Base-by-base conservation (phyloP, 2,888 invertebrate genomes). In the Diarsia brunnea region DNA sequence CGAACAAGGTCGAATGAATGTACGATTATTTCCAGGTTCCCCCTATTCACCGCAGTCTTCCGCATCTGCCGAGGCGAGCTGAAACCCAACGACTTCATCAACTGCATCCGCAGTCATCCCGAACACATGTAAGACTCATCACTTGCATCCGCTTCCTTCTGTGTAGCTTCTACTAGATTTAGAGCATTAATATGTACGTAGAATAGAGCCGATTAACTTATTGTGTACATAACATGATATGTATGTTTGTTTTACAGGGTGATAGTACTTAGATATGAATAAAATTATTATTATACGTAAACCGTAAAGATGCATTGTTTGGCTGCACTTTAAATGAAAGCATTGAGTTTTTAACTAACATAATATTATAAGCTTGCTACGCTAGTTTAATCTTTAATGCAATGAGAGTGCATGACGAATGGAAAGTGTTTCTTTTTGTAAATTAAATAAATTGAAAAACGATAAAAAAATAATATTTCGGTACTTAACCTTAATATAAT, bases 31-130 rank as follows among this genome's bases (percentile, higher is more conserved):
- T 97, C 31, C 96, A 99, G 99, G 92, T 99, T 99, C 94, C 99
- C 99, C 0, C 96, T 99, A 69, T 99, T 99, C 95, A 99, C 99
- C 51, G 98, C 99, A 61, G 98, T 99, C 88, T 99, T 99, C 96
- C 98, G 97, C 93, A 99, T 99, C 92, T 99, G 99, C 95, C 97
- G 97, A 81, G 98, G 98, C 81, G 97, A 98, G 92, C 93, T 99
- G 89, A 97, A 97, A 90, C 98, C 99, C 4, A 94, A 95, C 72
- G 98, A 98, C 89, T 97, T 99, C 95, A 98, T 99, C 90, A 98
- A 99, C 92, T 98, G 98, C 96, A 98, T 99, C 95, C 98, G 99
- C 94, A 98, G 98, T 92, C 99, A 99, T 95, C 99, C 99, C 47
- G 99, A 99, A 96, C 99, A 99, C 97, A 98, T 98, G 99, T 99